A percentile compares a stretch with the other conserved stretches of the same genome.
Evolutionary conservation across 2,888 invertebrate genomes (phyloP).

Genomic region (Papilio gigon): DNA sequence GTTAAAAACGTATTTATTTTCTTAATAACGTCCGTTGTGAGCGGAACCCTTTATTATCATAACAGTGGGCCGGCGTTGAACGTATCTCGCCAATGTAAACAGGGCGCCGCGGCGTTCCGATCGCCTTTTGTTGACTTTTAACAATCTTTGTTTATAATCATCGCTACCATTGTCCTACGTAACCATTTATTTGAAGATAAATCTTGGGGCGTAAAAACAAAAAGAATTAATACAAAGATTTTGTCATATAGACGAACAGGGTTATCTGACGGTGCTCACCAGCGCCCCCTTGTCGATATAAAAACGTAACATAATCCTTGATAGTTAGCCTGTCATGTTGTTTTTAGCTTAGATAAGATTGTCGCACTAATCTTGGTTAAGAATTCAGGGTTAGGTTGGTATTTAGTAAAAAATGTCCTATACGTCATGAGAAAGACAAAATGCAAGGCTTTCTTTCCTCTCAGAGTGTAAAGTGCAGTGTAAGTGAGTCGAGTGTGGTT

Average conservation of each 20-base stretch:
- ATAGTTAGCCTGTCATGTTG: too few relatives aligned
- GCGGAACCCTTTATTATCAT: conserved; percentile 44
- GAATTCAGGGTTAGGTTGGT: too few relatives aligned
- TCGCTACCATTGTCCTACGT: conserved; percentile 24
- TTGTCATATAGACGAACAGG: too few relatives aligned
- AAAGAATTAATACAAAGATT: not conserved
- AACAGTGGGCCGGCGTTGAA: conserved; percentile 55
- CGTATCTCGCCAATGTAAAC: conserved; percentile 48
- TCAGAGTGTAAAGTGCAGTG: not conserved
- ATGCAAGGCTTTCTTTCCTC: not conserved
- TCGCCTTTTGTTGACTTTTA: conserved; percentile 47
- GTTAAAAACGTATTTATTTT: conserved; percentile 39
- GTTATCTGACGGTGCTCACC: too few relatives aligned
- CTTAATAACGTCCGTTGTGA: conserved; percentile 40
- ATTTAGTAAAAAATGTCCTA: too few relatives aligned
- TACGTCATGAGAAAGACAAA: too few relatives aligned
- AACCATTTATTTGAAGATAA: not conserved
- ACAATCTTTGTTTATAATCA: conserved; percentile 42
- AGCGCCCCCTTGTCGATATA: too few relatives aligned
- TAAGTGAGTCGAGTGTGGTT: conserved; percentile 1
- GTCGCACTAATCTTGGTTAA: too few relatives aligned
- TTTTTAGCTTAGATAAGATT: too few relatives aligned
- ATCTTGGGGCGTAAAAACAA: not conserved
- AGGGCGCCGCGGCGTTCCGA: conserved; percentile 25
- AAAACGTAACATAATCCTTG: too few relatives aligned